Evolutionary conservation across 2,113 vertebrate genomes (phyloP).

Genomic region (Atlantisia rogersi): DNA sequence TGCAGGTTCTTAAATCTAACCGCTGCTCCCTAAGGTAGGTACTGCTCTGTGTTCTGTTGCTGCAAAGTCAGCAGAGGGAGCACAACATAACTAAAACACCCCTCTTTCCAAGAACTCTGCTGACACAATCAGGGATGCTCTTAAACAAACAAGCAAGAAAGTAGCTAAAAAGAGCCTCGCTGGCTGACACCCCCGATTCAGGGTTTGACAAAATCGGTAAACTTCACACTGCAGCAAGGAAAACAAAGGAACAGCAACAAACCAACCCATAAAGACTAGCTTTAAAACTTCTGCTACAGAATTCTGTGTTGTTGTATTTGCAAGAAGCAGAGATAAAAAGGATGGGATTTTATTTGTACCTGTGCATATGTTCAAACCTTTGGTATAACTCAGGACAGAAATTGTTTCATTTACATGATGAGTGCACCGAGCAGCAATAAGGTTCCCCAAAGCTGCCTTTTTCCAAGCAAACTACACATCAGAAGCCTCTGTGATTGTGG

Average conservation of each 20-base stretch:
- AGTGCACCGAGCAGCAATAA: not conserved
- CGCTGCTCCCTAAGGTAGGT: rapidly evolving
- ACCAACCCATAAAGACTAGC: not conserved
- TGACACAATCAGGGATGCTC: not conserved
- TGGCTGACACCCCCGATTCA: not conserved
- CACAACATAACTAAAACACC: conserved; percentile 33
- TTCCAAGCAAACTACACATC: not conserved
- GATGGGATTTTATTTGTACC: not conserved
- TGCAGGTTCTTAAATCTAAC: not conserved
- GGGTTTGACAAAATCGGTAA: not conserved
- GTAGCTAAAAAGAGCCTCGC: not conserved
- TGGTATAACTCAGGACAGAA: not conserved
- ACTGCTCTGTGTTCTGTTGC: not conserved
- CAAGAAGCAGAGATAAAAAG: not conserved
- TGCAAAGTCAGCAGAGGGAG: conserved; percentile 70
- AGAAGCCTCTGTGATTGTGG: not conserved
- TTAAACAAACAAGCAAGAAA: not conserved
- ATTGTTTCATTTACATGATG: not conserved
- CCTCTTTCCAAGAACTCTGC: conserved; percentile 35
- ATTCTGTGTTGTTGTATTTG: not conserved
- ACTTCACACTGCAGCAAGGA: not conserved
- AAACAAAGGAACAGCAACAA: not conserved
- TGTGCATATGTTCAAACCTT: not conserved
- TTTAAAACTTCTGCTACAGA: not conserved
- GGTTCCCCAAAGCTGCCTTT: not conserved